Percentiles rank a stretch among this genome's conserved stretches.
phyloP scores from a whole-genome alignment of 2,113 vertebrate species.

The Plecotus auritus region DNA sequence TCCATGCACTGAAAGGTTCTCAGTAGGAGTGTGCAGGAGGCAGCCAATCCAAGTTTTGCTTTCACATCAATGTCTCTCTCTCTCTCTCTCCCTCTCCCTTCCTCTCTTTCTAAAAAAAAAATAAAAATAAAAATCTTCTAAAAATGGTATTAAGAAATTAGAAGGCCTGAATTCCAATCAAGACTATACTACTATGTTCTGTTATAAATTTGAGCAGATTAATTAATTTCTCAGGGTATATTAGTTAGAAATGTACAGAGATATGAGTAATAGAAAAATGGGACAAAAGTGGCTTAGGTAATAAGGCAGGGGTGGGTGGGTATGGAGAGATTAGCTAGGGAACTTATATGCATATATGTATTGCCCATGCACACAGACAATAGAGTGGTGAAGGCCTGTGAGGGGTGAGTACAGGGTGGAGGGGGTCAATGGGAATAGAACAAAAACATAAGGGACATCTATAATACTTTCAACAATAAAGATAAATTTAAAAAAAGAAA shows the following conservation, averaged over 20 bases:
- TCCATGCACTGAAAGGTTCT: neutral
- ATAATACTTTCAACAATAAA: too few species aligned
- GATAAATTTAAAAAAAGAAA: neutral
- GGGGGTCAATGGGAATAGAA: too few species aligned
- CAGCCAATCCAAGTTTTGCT: neutral
- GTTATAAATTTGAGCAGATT: neutral
- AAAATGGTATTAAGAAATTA: neutral
- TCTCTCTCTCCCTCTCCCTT: neutral
- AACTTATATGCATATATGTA: too few species aligned
- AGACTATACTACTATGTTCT: neutral
- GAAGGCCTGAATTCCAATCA: neutral
- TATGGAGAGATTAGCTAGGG: too few species aligned
- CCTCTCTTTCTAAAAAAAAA: neutral
- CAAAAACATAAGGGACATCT: too few species aligned
- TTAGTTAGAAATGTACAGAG: constrained; percentile 21
- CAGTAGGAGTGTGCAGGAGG: neutral
- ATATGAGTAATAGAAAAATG: neutral
- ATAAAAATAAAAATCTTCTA: neutral
- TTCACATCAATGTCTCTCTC: neutral
- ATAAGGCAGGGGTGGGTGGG: too few species aligned
- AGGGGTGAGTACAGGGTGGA: too few species aligned
- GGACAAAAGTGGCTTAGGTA: neutral
- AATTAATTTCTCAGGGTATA: neutral
- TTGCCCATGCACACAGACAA: too few species aligned
- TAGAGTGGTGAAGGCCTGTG: too few species aligned